A percentile compares a stretch with the other conserved stretches of the same genome.
These are phyloP conservation scores for Leucophenga montana DNA, from an alignment of 2,888 invertebrate species.

Conservation along the genomic window DNA sequence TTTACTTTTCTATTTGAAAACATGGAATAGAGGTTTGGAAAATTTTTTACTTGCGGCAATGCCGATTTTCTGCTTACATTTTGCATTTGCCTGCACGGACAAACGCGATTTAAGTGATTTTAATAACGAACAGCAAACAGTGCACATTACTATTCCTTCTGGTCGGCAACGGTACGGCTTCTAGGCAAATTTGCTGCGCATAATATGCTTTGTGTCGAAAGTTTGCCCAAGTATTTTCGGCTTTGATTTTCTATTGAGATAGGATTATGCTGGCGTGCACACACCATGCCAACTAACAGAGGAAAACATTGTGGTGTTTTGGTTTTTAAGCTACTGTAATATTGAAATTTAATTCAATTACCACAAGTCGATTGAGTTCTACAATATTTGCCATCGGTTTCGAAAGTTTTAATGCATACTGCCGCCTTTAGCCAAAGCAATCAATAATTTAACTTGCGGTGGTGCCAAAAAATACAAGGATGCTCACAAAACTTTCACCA, in stretches of 20 bases:
- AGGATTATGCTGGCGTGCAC: constrained; percentile 38
- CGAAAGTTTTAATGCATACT: background rate
- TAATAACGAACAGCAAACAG: constrained; percentile 50
- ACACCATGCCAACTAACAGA: constrained; percentile 28
- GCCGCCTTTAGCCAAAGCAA: background rate
- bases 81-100: constrained; percentile 53
- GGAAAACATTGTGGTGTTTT: constrained; percentile 21
- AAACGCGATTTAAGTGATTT: constrained; percentile 61
- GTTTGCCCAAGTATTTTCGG: constrained; percentile 50
- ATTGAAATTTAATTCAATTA: constrained; percentile 51
- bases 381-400: background rate
- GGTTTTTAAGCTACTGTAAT: constrained; percentile 40
- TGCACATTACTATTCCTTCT: background rate
- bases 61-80: constrained; percentile 42
- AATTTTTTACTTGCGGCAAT: background rate
- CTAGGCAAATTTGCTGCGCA: constrained; percentile 33
- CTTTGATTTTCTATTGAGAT: constrained; percentile 47
- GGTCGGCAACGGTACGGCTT: constrained; percentile 23
- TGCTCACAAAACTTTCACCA: background rate
- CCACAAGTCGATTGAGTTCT: constrained; percentile 19
- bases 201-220: constrained; percentile 48
- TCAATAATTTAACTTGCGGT: constrained; percentile 26
- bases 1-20: background rate
- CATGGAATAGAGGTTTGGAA: background rate
- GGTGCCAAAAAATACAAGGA: constrained; percentile 7